A percentile compares a stretch with the other conserved stretches of the same genome.
Conservation (phyloP, 2,797 vertebrate species). For the Adelosebastes latens region DNA sequence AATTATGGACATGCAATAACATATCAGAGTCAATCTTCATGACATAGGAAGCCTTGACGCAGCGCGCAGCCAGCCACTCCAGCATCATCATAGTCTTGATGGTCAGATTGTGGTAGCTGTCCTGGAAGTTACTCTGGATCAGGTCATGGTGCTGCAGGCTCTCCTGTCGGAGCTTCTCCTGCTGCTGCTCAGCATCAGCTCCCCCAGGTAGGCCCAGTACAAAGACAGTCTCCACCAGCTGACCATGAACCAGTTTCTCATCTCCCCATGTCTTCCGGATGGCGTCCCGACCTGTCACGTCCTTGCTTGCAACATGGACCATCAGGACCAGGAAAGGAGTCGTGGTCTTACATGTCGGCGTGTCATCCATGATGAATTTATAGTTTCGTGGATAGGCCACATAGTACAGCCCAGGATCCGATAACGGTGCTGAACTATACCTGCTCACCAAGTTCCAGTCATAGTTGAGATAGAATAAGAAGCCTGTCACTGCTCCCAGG, state of each 20-base stretch:
- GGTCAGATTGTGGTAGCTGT: conserved; percentile 83
- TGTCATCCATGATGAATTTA: conserved; percentile 75
- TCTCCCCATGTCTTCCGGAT: conserved; percentile 85
- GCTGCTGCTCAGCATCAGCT: conserved; percentile 6
- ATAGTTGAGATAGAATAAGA: background rate
- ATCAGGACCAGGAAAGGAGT: conserved; percentile 81
- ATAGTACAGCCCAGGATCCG: conserved; percentile 43
- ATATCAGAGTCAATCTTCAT: conserved; percentile 69
- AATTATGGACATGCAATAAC: conserved; percentile 50
- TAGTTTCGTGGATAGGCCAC: conserved; percentile 72
- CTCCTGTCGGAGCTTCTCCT: conserved; percentile 63
- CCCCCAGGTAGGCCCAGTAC: conserved; percentile 64
- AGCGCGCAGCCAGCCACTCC: conserved; percentile 77
- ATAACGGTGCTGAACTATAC: rapidly evolving
- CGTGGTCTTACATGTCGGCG: conserved; percentile 42
- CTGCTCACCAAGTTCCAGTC: rapidly evolving
- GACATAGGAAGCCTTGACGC: conserved; percentile 49
- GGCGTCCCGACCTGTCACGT: background rate
- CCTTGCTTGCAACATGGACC: conserved; percentile 53
- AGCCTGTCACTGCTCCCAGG: background rate
- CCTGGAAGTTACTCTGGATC: conserved; percentile 81
- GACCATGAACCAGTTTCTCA: conserved; percentile 69
- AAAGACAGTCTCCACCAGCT: conserved; percentile 74
- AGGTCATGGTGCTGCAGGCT: conserved; percentile 69
- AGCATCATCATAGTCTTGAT: conserved; percentile 83